Conservation (phyloP, 2,797 vertebrate species). For the Xiphorhynchus erythropygius region DNA sequence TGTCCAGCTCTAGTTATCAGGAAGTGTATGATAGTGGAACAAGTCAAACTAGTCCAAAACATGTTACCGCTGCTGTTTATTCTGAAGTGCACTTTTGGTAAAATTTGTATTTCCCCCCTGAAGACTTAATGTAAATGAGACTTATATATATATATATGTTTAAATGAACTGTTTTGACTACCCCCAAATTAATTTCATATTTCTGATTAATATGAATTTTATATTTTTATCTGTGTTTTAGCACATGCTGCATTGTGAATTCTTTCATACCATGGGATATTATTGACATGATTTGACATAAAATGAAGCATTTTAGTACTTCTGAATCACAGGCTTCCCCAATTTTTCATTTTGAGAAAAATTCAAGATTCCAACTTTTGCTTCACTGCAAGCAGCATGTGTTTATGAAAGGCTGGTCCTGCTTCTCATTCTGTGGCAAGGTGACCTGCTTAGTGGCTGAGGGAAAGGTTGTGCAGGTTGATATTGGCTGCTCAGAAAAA, state of each 20-base stretch:
- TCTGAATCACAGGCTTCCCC: not conserved
- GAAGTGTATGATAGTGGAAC: not conserved
- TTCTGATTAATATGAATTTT: not conserved
- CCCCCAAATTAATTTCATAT: fast-evolving
- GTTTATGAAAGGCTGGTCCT: not conserved
- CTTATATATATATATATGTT: no score
- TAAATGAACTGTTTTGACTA: not conserved
- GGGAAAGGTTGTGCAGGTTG: not conserved
- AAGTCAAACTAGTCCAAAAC: not conserved
- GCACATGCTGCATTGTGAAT: not conserved
- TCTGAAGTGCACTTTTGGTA: not conserved
- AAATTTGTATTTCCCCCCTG: not conserved
- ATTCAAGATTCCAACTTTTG: not conserved
- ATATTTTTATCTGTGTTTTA: not conserved
- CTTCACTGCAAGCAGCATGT: not conserved
- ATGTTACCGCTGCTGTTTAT: not conserved
- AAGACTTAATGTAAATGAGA: not conserved
- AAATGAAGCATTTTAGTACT: not conserved
- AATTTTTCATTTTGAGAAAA: not conserved
- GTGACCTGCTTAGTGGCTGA: not conserved
- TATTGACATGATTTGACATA: not conserved
- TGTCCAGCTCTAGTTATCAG: not conserved
- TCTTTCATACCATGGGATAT: not conserved
- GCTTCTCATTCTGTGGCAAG: not conserved
- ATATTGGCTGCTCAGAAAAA: not conserved